phyloP scores from a whole-genome alignment of 2,888 invertebrate species.

The Colletes collaris region DNA sequence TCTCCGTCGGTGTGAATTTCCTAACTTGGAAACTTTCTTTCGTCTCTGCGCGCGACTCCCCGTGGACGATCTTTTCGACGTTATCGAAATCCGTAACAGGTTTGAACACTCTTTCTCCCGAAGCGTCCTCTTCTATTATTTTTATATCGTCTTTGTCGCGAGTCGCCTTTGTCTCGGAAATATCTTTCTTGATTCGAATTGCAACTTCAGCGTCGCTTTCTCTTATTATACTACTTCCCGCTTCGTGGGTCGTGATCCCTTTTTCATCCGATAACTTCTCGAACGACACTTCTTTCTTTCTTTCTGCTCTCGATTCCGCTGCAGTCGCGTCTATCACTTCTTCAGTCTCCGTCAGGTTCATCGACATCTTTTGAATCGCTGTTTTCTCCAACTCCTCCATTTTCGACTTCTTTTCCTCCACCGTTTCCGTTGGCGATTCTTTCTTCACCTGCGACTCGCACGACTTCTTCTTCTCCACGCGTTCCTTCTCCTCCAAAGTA shows the following conservation, averaged over 20 bases:
- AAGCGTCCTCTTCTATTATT: slow-evolving; percentile 23
- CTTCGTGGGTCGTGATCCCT: slow-evolving; percentile 69
- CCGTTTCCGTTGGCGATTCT: slow-evolving; percentile 72
- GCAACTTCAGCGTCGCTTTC: slow-evolving; percentile 73
- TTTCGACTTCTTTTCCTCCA: slow-evolving; percentile 71
- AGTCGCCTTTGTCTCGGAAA: not conserved
- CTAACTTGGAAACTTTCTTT: slow-evolving; percentile 65
- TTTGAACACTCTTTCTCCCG: slow-evolving; percentile 26
- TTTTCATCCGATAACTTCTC: slow-evolving; percentile 72
- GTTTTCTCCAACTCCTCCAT: slow-evolving; percentile 69
- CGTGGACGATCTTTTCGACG: slow-evolving; percentile 64
- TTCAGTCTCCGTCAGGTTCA: slow-evolving; percentile 72
- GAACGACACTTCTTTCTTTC: slow-evolving; percentile 67
- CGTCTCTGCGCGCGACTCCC: slow-evolving; percentile 67
- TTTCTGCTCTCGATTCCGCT: slow-evolving; percentile 64
- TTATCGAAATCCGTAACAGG: slow-evolving; percentile 57
- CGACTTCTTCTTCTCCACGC: slow-evolving; percentile 71
- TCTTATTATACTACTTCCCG: slow-evolving; percentile 65
- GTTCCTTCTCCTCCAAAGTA: slow-evolving; percentile 75
- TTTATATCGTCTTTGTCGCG: slow-evolving; percentile 53
- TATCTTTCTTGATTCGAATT: slow-evolving; percentile 73
- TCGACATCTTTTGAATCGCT: slow-evolving; percentile 70
- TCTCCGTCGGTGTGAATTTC: slow-evolving; percentile 58
- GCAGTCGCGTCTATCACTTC: slow-evolving; percentile 75
- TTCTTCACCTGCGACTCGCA: slow-evolving; percentile 72